Conservation (phyloP, 2,797 vertebrate genomes). For the Brotogeris chrysoptera region DNA sequence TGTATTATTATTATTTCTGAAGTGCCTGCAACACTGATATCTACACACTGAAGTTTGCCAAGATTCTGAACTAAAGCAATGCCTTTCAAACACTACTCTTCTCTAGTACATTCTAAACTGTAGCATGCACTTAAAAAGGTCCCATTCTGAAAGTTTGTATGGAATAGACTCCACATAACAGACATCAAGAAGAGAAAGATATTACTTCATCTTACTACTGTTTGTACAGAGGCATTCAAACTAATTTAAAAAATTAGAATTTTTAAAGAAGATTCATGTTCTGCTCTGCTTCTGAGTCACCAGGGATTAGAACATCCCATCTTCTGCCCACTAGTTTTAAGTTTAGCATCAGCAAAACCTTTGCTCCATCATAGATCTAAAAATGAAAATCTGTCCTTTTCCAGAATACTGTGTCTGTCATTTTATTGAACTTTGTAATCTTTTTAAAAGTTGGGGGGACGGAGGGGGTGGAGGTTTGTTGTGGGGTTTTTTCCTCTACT, state of each 20-base stretch:
- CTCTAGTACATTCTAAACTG: not conserved
- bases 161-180: not conserved
- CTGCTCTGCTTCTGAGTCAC: conserved; percentile 28
- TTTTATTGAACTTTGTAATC: not conserved
- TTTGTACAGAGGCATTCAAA: not conserved
- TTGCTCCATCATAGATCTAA: not conserved
- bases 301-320: not conserved
- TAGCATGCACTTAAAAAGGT: not conserved
- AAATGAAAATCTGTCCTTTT: not conserved
- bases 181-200: not conserved
- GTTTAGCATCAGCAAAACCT: conserved; percentile 14
- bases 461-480: not conserved
- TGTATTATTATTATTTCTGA: conserved; percentile 31
- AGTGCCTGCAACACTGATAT: not conserved
- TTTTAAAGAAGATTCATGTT: not conserved
- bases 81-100: not conserved
- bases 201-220: not conserved
- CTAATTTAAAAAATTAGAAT: not conserved
- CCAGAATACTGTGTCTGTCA: not conserved
- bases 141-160: not conserved
- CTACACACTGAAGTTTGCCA: not conserved
- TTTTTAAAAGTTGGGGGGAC: not conserved
- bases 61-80: not conserved
- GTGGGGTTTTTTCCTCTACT: not conserved
- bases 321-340: conserved; percentile 17